Base-by-base conservation (phyloP, 2,888 invertebrate species). In the Balanococcus diminutus region DNA sequence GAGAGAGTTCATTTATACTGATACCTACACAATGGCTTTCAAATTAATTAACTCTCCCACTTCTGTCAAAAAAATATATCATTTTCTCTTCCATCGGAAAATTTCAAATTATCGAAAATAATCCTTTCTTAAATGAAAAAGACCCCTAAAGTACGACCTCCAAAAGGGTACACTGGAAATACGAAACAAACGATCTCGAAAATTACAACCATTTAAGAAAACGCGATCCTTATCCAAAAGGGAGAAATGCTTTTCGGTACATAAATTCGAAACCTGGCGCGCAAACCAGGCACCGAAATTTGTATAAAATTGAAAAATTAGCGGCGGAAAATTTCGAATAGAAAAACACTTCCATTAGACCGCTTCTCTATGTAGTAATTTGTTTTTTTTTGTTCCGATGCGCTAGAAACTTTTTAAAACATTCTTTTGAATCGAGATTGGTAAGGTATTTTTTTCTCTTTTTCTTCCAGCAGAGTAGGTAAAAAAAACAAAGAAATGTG, bases 231-330 rank as follows among this genome's bases (percentile, higher is more conserved):
- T n/a, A 51, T 51, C 51, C 19, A 51, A 51, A 51, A 19, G 19
- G 3, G 51, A 42, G 36, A 51, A n/a, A 19, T 51, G 6, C 19
- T 51, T 51, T 51, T 51, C 51, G 19, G 19, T 51, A 51, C 51
- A 19, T 51, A 51, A 51, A 51, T 51, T 51, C 19, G 3, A 4
- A 51, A 36, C 8, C 36, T 8, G n/a, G 3, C 51, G n/a, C n/a
- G 51, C 1, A 19, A 19, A 51, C 3, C 51, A 51, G 67, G 28
- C 25, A 67, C 25, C 36, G 75, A 75, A 75, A 75, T 75, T 75
- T 75, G 75, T 75, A 67, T 67, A 75, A 75, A 75, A 75, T 75
- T 75, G 75, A 75, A 75, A 75, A 32, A 75, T 75, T 75, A 75
- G 75, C 36, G n/a, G 32, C 32, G 75, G 19, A 32, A 75, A 75